phyloP scores from a whole-genome alignment of 2,797 vertebrate genomes.

The Myiotriccus ornatus region DNA sequence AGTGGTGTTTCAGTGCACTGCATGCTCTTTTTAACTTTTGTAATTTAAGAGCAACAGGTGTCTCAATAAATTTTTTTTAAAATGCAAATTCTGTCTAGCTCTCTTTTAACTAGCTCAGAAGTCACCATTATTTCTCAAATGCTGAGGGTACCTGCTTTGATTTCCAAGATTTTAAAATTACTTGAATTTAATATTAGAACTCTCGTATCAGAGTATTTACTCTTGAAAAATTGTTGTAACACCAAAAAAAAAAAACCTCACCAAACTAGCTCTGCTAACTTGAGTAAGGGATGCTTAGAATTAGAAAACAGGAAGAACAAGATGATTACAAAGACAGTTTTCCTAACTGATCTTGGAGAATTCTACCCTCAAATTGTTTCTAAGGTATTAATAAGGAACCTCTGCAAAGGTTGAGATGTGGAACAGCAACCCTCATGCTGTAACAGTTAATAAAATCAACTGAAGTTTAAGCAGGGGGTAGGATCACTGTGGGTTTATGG shows the following conservation, averaged over 20 bases:
- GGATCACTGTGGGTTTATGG: background rate
- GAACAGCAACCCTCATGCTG: accelerated
- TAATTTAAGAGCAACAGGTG: constrained; percentile 67
- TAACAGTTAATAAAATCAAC: background rate
- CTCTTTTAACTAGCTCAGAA: background rate
- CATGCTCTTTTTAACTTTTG: constrained; percentile 78
- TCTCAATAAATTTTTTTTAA: constrained; percentile 76
- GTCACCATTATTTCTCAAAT: background rate
- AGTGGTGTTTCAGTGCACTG: constrained; percentile 63
- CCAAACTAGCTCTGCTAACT: background rate
- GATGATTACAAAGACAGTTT: background rate
- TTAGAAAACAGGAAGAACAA: background rate
- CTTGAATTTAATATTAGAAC: background rate
- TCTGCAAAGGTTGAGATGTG: background rate
- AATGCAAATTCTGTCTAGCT: constrained; percentile 42
- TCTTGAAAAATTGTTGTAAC: background rate
- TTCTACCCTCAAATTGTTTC: background rate
- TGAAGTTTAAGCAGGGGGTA: background rate
- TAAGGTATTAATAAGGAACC: background rate
- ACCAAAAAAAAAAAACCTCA: background rate
- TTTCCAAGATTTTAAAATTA: background rate
- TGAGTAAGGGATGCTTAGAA: background rate
- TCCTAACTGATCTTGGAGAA: background rate
- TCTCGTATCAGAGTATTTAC: background rate
- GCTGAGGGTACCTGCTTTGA: background rate